Conservation (phyloP, 23 tunicate species). For the Halocynthia roretzi region DNA sequence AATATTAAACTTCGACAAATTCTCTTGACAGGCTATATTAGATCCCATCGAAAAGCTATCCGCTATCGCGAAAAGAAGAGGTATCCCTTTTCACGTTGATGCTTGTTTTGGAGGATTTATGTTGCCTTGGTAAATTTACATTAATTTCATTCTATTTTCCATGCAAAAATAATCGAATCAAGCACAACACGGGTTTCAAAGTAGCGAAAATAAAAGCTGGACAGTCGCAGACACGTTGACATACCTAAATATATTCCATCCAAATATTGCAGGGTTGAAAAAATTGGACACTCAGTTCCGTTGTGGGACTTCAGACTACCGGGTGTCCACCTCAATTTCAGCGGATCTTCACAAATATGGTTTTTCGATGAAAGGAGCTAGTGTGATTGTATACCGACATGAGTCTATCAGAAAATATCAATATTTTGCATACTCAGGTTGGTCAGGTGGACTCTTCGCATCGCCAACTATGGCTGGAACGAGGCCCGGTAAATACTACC, state of each 20-base stretch:
- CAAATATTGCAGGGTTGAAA: slow-evolving; percentile 74
- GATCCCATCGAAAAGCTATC: slow-evolving; percentile 73
- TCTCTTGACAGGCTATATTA: slow-evolving; percentile 57
- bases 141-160: too few relatives aligned
- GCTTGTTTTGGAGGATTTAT: slow-evolving; percentile 93
- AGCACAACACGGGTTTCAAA: too few relatives aligned
- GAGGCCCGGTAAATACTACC: slow-evolving; percentile 52
- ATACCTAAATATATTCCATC: not conserved
- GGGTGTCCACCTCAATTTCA: slow-evolving; percentile 79
- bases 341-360: slow-evolving; percentile 95
- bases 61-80: slow-evolving; percentile 36
- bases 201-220: too few relatives aligned
- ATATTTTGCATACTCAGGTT: slow-evolving; percentile 67
- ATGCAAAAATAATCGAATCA: too few relatives aligned
- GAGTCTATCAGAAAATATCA: slow-evolving; percentile 69
- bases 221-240: too few relatives aligned
- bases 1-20: not conserved
- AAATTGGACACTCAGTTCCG: slow-evolving; percentile 53
- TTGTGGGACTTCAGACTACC: slow-evolving; percentile 54
- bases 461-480: slow-evolving; percentile 98
- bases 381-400: slow-evolving; percentile 62
- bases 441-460: slow-evolving; percentile 92
- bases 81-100: slow-evolving; percentile 84
- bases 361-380: slow-evolving; percentile 87
- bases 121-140: slow-evolving; percentile 60